phyloP scores from a whole-genome alignment of 2,113 vertebrate genomes.

The Coptodon rendalli region DNA sequence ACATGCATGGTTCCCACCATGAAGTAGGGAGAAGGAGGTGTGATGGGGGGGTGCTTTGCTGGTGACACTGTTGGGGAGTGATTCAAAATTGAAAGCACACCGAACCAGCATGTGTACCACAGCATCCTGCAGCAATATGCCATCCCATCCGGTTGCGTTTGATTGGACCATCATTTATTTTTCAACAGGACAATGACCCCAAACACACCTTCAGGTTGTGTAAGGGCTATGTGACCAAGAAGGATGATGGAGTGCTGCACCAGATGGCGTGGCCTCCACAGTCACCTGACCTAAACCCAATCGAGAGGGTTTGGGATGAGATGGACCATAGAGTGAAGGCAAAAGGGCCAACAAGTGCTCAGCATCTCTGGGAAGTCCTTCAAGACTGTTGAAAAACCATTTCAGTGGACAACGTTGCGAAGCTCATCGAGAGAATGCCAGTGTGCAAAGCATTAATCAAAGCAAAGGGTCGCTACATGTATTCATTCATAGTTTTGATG shows the following conservation, averaged over 20 bases:
- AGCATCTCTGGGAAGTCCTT: neutral
- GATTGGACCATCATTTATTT: neutral
- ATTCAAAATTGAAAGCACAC: neutral
- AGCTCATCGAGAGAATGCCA: neutral
- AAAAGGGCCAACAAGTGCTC: neutral
- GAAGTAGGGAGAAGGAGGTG: fast-evolving
- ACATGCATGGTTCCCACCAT: neutral
- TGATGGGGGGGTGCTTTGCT: neutral
- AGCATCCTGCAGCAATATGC: neutral
- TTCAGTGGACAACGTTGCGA: neutral
- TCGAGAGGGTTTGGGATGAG: no score
- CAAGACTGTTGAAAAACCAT: neutral
- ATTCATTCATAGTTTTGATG: neutral
- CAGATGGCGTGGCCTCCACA: no score
- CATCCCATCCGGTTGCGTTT: neutral
- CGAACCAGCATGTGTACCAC: neutral
- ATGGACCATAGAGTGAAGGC: no score
- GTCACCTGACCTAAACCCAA: no score
- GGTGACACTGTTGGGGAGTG: neutral
- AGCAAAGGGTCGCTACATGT: neutral
- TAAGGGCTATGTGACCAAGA: neutral
- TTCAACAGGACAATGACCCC: neutral
- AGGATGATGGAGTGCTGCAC: neutral
- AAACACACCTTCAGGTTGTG: neutral
- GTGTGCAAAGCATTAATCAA: neutral